A percentile compares a stretch with the other conserved stretches of the same genome.
Evolutionary conservation across 2,888 invertebrate species (phyloP).

Genomic region (Hirtodrosophila duncani): DNA sequence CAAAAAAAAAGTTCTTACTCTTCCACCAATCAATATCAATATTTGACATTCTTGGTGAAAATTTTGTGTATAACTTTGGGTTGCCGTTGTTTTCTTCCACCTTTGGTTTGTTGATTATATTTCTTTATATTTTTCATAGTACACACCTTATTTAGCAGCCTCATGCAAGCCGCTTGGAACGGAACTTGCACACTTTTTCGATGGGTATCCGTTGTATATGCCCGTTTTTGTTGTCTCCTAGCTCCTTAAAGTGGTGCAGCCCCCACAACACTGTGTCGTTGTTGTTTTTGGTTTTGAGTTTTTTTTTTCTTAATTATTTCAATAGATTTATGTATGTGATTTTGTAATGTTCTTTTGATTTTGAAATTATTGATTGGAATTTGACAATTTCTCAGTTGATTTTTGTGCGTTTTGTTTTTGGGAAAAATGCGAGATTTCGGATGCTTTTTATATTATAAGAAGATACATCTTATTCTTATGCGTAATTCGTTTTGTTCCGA

Average conservation of each 20-base stretch:
- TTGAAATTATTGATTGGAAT: conserved; percentile 40
- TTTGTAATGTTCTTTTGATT: conserved; percentile 15
- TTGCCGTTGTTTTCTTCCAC: background rate
- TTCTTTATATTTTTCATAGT: conserved; percentile 9
- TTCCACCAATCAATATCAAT: conserved; percentile 24
- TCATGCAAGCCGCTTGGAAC: conserved; percentile 68
- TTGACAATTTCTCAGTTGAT: too few relatives aligned
- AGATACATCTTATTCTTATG: conserved; percentile 32
- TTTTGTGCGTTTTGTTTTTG: conserved; percentile 14
- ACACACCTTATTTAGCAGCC: conserved; percentile 69
- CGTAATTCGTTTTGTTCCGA: conserved; percentile 40
- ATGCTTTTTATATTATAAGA: conserved; percentile 9
- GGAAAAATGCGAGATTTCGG: conserved; percentile 51
- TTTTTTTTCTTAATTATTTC: conserved; percentile 3
- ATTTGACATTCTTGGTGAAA: conserved; percentile 8
- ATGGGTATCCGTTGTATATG: background rate
- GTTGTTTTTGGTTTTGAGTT: conserved; percentile 13
- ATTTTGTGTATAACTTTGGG: conserved; percentile 23
- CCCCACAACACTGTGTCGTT: conserved; percentile 27
- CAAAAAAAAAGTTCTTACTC: too few relatives aligned
- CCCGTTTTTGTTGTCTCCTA: conserved; percentile 9
- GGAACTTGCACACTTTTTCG: background rate
- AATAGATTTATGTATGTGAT: conserved; percentile 16
- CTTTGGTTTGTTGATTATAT: background rate
- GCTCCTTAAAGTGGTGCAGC: conserved; percentile 2